Evolutionary conservation across 2,888 invertebrate genomes (phyloP).

Genomic region (Troilus luridus): DNA sequence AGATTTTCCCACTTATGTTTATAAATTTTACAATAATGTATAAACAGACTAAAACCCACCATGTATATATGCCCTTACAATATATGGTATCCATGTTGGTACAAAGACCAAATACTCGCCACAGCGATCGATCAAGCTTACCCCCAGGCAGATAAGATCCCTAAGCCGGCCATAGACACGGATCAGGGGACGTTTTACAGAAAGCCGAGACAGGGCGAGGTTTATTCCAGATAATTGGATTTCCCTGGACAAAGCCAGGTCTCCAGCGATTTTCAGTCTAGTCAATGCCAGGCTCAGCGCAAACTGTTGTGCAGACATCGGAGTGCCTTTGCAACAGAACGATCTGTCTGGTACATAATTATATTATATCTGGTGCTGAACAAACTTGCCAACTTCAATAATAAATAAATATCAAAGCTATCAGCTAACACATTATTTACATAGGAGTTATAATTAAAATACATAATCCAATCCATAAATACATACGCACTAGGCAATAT

Average conservation of each 20-base stretch:
- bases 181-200: not conserved
- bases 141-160: not conserved
- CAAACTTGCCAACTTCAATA: too few relatives aligned
- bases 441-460: too few relatives aligned
- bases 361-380: not conserved
- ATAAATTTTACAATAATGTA: too few relatives aligned
- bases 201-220: not conserved
- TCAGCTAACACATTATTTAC: too few relatives aligned
- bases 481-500: too few relatives aligned
- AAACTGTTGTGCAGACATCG: not conserved
- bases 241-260: constrained; percentile 5
- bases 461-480: too few relatives aligned
- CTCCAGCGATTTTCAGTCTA: not conserved
- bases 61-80: not conserved
- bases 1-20: too few relatives aligned
- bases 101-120: not conserved
- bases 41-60: too few relatives aligned
- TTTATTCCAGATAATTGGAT: constrained; percentile 43
- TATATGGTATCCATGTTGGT: not conserved
- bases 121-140: constrained; percentile 12
- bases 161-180: not conserved
- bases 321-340: not conserved
- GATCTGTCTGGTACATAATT: not conserved
- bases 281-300: constrained; percentile 12
- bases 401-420: too few relatives aligned